Conservation (phyloP, 2,888 invertebrate genomes). For the Eupithecia insigniata region DNA sequence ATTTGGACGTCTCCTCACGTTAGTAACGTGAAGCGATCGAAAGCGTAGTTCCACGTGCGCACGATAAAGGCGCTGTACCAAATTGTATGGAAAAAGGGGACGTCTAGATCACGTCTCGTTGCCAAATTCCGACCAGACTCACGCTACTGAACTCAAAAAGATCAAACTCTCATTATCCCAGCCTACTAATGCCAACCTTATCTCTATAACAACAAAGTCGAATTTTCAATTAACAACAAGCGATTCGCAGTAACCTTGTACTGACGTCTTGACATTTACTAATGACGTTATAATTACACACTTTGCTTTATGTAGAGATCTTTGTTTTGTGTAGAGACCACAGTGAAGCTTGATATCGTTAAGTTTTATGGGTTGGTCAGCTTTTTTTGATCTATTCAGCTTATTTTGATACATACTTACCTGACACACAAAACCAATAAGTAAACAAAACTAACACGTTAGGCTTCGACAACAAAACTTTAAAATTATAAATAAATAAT, state of each 20-base stretch:
- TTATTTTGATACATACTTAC: background rate
- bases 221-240: slow-evolving; percentile 8
- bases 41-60: no score
- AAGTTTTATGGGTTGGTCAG: background rate
- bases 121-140: no score
- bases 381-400: background rate
- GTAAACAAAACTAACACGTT: no score
- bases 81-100: no score
- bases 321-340: slow-evolving; percentile 28
- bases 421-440: no score
- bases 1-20: no score
- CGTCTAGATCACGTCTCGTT: no score
- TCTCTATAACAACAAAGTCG: background rate
- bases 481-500: no score
- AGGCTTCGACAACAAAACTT: no score
- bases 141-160: slow-evolving; percentile 20
- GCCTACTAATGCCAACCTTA: background rate
- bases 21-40: no score
- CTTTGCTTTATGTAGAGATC: slow-evolving; percentile 21
- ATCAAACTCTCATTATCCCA: background rate
- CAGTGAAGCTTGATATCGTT: slow-evolving; percentile 11
- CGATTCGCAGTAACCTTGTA: slow-evolving; percentile 53
- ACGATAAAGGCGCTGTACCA: no score
- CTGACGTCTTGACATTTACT: slow-evolving; percentile 63
- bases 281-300: slow-evolving; percentile 67